A percentile compares a stretch with the other conserved stretches of the same genome.
These are phyloP conservation scores for Caenorhabditis tropicalis DNA, from an alignment of 1,140 invertebrate species.

Conservation along the genomic window DNA sequence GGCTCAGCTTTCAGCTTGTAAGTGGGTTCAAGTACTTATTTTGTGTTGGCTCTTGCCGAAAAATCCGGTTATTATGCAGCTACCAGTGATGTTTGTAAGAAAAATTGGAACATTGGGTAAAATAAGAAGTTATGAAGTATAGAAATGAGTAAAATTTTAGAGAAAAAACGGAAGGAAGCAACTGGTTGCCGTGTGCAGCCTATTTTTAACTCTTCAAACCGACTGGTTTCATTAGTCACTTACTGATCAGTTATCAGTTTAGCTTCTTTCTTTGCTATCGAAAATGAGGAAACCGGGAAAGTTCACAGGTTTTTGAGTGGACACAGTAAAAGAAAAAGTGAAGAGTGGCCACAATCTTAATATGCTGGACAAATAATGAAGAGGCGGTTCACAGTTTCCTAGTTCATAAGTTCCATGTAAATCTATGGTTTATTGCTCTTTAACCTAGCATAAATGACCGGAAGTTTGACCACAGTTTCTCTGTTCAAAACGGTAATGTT, in stretches of 20 bases:
- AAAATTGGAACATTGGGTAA: not conserved
- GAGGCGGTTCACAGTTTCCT: not conserved
- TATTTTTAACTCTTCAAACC: conserved; percentile 24
- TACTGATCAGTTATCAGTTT: not conserved
- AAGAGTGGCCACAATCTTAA: not conserved
- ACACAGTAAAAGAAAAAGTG: not conserved
- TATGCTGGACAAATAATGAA: conserved; percentile 1
- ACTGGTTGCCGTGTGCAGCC: not conserved
- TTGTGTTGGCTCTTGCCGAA: not conserved
- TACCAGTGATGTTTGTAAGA: not conserved
- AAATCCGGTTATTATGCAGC: not conserved
- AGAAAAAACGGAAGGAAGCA: not conserved
- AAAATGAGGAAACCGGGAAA: not conserved
- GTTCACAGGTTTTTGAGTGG: conserved; percentile 2
- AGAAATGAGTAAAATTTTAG: not conserved
- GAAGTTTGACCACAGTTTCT: conserved; percentile 9
- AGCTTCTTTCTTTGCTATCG: no score
- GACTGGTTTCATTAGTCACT: conserved; percentile 14
- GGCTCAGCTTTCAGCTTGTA: not conserved
- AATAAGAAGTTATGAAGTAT: not conserved
- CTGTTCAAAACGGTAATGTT: conserved; percentile 1
- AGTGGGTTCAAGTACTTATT: not conserved
- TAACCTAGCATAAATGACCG: not conserved
- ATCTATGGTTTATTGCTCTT: not conserved
- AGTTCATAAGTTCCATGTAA: not conserved